phyloP scores from a whole-genome alignment of 2,888 invertebrate genomes.

The Drosophila emarginata region DNA sequence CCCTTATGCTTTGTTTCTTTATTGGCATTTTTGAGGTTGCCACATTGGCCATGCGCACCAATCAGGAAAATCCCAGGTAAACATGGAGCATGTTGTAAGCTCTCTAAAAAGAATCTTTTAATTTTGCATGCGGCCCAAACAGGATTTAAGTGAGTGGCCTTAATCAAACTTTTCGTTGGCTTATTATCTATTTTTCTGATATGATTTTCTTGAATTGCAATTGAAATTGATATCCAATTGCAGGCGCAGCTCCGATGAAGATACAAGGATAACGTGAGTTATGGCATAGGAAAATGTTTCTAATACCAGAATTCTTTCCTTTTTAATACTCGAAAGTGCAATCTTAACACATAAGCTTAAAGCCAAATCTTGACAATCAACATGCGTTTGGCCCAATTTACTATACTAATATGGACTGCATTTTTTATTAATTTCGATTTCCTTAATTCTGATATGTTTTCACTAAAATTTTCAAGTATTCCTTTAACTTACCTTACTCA shows the following conservation, averaged over 20 bases:
- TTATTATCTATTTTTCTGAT: background rate
- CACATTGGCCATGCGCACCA: conserved; percentile 85
- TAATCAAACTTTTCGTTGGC: conserved; percentile 8
- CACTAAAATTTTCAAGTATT: conserved; percentile 28
- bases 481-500: conserved; percentile 16
- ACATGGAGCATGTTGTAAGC: conserved; percentile 20
- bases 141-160: conserved; percentile 56
- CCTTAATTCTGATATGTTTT: conserved; percentile 3
- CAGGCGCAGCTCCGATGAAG: conserved; percentile 81
- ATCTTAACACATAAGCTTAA: conserved; percentile 47
- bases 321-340: conserved; percentile 50
- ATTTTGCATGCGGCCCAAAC: conserved; percentile 38
- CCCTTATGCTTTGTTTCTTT: conserved; percentile 95
- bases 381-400: conserved; percentile 31
- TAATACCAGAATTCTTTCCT: conserved; percentile 48
- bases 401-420: conserved; percentile 1
- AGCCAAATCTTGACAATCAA: conserved; percentile 37
- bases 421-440: background rate
- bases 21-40: conserved; percentile 95
- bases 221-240: conserved; percentile 18
- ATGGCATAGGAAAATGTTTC: conserved; percentile 13
- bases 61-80: conserved; percentile 79
- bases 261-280: conserved; percentile 81
- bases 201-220: background rate
- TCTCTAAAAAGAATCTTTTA: conserved; percentile 57